Conservation (phyloP, 2,888 invertebrate genomes). For the Nephrotoma appendiculata region DNA sequence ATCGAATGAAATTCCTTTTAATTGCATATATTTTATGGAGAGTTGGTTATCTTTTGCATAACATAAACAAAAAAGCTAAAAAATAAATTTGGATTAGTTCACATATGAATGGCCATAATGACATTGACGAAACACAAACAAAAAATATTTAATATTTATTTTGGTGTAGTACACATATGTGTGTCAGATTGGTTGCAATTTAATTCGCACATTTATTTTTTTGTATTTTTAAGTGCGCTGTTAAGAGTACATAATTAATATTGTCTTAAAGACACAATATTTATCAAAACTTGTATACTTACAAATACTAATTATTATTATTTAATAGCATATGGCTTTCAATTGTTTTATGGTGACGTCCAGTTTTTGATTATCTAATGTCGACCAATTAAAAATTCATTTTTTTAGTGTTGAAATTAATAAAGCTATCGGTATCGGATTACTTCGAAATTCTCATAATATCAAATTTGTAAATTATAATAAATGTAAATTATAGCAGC, state of each 20-base stretch:
- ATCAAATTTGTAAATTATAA: not conserved
- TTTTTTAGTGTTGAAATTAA: not conserved
- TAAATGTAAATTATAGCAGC: not conserved
- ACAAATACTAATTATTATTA: not conserved
- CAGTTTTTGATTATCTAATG: not conserved
- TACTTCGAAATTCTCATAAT: not conserved
- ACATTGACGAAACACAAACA: not conserved
- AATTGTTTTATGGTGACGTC: not conserved
- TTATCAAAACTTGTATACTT: not conserved
- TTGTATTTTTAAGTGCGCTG: not conserved
- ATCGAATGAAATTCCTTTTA: not conserved
- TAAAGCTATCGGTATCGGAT: not conserved
- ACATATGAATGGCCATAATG: not conserved
- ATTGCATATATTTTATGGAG: not conserved
- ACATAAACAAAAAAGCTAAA: no score
- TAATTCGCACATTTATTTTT: not conserved
- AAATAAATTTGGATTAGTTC: not conserved
- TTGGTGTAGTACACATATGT: not conserved
- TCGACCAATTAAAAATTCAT: not conserved
- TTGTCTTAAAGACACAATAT: not conserved
- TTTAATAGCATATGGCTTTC: not conserved
- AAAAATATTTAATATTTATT: not conserved
- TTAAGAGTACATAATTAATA: not conserved
- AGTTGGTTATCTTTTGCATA: not conserved
- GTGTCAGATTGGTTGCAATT: not conserved